phyloP scores from a whole-genome alignment of 2,888 invertebrate species.

The Hirudinaria manillensis region DNA sequence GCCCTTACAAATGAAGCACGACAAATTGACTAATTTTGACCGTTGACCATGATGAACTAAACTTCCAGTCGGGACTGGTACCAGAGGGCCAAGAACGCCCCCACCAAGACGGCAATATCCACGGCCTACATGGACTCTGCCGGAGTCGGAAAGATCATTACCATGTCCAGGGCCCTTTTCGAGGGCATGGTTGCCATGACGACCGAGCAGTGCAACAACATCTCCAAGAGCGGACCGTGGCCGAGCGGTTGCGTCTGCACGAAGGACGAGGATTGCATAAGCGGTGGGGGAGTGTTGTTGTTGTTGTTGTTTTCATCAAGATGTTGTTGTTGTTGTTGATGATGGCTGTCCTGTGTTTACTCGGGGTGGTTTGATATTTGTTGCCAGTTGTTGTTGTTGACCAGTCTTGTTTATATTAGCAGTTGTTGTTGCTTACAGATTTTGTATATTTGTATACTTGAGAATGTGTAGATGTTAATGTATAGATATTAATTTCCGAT shows the following conservation, averaged over 20 bases:
- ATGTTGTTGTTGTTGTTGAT: constrained; percentile 7
- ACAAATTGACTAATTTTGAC: too few species aligned
- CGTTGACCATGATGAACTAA: too few species aligned
- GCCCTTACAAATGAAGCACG: too few species aligned
- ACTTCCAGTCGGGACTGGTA: constrained; percentile 53
- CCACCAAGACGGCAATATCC: constrained; percentile 54
- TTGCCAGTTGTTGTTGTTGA: too few species aligned
- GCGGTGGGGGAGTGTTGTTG: constrained; percentile 47
- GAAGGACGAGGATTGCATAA: constrained; percentile 50
- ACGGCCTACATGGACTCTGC: constrained; percentile 56
- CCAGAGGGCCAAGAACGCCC: constrained; percentile 50
- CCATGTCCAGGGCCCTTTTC: constrained; percentile 55
- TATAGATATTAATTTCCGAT: too few species aligned
- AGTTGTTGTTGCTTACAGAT: too few species aligned
- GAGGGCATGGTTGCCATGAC: constrained; percentile 53
- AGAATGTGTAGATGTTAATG: too few species aligned
- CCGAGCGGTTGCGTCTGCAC: constrained; percentile 54
- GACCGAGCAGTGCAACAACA: constrained; percentile 45
- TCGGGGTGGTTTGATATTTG: background rate
- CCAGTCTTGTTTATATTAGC: too few species aligned
- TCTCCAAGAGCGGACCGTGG: constrained; percentile 43
- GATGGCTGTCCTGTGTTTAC: background rate
- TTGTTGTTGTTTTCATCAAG: background rate
- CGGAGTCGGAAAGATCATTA: constrained; percentile 55
- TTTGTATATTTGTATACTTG: too few species aligned